A percentile compares a stretch with the other conserved stretches of the same genome.
These are phyloP conservation scores for Ciconia nigra DNA, from an alignment of 2,797 vertebrate species.

Conservation along the genomic window DNA sequence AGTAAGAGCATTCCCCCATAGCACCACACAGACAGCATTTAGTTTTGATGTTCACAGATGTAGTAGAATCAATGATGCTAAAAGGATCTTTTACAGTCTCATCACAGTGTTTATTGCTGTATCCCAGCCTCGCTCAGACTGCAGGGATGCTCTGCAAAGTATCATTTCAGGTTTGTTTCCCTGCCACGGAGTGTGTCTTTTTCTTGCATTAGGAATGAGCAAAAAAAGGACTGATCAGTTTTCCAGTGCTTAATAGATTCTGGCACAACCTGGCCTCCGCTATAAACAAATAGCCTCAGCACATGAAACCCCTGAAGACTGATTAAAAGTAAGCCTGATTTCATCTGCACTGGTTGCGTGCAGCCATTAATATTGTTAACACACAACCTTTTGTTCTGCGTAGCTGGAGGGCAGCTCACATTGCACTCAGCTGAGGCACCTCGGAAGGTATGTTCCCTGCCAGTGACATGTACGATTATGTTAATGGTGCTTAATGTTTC, in stretches of 20 bases:
- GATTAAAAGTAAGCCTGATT: constrained; percentile 54
- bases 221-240: neutral
- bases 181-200: neutral
- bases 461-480: constrained; percentile 13
- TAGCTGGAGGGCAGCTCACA: constrained; percentile 56
- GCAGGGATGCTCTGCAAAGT: neutral
- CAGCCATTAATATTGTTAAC: constrained; percentile 58
- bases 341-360: constrained; percentile 21
- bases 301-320: constrained; percentile 25
- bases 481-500: neutral
- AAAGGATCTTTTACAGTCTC: neutral
- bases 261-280: constrained; percentile 31
- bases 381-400: constrained; percentile 41
- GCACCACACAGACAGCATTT: neutral
- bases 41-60: neutral
- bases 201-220: neutral
- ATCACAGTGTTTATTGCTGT: neutral
- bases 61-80: neutral
- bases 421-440: neutral
- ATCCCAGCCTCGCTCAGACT: neutral
- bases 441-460: constrained; percentile 1
- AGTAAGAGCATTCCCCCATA: neutral
- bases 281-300: constrained; percentile 50
- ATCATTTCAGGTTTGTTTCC: neutral
- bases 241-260: constrained; percentile 18